Base-by-base conservation (phyloP, 2,888 invertebrate species). In the Chloromyia formosa region DNA sequence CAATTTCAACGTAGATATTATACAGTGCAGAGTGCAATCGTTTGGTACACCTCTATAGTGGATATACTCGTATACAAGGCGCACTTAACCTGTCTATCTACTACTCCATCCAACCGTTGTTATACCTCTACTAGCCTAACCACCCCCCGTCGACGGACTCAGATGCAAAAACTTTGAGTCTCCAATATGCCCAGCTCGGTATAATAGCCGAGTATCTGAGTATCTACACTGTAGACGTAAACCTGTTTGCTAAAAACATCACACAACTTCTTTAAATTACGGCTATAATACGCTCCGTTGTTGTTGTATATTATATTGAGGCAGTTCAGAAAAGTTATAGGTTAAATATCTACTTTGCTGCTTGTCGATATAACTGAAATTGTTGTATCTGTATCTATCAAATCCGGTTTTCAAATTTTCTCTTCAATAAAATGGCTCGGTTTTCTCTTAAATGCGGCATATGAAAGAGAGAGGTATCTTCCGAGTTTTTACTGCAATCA, bases 251-350 rank as follows among this genome's bases (percentile, higher is more conserved):
- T 62, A 62, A 49, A 49, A 35, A 62, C 62, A 40, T 62, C 40
- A 35, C 7, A 35, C 40, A 66, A 66, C 66, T 66, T 66, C 66
- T 35, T 35, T 35, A 66, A 66, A 66, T 66, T 66, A 66, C 42
- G 66, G 66, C 45, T 45, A 66, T 66, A 66, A 66, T 49, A 66
- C 23, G 12, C 18, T 12, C 12, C 7, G 27, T 35, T 35, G 27
- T 35, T 35, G 7, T 20, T 20, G 18, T 4, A 22, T n/a, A 49
- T 66, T 66, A 49, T 42, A 18, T 27, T 61, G 60, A 64, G 49
- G 66, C 66, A 66, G 66, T 49, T 66, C 66, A 45, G 45, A 49
- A 35, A 66, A 66, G 49, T 66, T 66, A 45, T 66, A 66, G 66
- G 66, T 66, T 66, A 66, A 66, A 45, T 66, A 45, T 66, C 66